phyloP scores from a whole-genome alignment of 2,113 vertebrate genomes.

The Lycaon pictus region DNA sequence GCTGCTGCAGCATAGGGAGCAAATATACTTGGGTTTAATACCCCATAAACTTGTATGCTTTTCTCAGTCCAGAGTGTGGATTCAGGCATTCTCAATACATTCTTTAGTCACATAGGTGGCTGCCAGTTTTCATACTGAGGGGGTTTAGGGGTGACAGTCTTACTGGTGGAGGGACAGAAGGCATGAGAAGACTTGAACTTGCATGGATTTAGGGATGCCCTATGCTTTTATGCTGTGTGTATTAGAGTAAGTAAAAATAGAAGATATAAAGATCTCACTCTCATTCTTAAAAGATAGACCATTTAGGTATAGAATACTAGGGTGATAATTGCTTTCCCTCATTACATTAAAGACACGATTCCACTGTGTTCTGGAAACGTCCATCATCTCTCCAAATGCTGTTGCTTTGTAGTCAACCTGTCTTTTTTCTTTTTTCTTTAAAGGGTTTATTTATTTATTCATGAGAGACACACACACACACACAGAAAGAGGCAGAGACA shows the following conservation, averaged over 20 bases:
- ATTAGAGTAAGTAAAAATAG: background rate
- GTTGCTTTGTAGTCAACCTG: background rate
- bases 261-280: background rate
- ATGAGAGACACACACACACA: too few species aligned
- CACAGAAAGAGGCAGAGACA: too few species aligned
- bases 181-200: background rate
- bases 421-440: background rate
- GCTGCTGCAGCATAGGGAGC: background rate
- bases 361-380: background rate
- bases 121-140: background rate
- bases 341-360: background rate
- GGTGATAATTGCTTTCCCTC: background rate
- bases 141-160: background rate
- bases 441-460: too few species aligned
- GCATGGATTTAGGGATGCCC: background rate
- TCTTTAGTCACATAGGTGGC: background rate
- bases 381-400: background rate
- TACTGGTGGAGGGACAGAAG: background rate
- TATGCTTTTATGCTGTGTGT: background rate
- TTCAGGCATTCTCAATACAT: background rate
- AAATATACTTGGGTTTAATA: background rate
- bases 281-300: slow-evolving; percentile 5
- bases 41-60: background rate
- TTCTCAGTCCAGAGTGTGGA: background rate
- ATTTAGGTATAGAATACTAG: background rate